Evolutionary conservation across 2,797 vertebrate genomes (phyloP).

Genomic region (Florisuga fusca): DNA sequence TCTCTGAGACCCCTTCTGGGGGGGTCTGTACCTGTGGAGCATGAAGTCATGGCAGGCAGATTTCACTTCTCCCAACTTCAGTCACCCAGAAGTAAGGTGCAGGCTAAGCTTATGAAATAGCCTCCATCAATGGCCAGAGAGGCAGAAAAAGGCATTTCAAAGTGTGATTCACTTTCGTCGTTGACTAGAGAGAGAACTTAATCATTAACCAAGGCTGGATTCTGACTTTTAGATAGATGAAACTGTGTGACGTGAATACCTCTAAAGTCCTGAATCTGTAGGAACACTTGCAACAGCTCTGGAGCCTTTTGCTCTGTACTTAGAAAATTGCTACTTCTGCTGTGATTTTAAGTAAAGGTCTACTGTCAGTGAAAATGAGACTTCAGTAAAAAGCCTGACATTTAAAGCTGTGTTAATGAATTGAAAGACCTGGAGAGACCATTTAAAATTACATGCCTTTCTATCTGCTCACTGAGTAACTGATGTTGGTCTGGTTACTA

Average conservation of each 20-base stretch:
- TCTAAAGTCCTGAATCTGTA: background rate
- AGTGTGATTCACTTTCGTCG: background rate
- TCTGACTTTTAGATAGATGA: background rate
- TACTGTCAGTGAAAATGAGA: conserved; percentile 20
- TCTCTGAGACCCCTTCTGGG: rapidly evolving
- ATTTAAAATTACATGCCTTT: conserved; percentile 9
- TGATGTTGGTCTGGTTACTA: conserved; percentile 5
- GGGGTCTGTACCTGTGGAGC: background rate
- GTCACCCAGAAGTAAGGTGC: background rate
- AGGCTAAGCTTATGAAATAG: background rate
- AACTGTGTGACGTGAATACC: background rate
- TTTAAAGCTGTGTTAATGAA: conserved; percentile 47
- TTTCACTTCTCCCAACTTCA: background rate
- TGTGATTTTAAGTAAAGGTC: conserved; percentile 17
- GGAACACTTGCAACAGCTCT: background rate
- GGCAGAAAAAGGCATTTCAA: background rate
- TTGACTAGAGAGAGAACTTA: background rate
- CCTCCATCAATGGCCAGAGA: background rate
- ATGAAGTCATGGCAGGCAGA: background rate
- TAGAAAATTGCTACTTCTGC: conserved; percentile 2
- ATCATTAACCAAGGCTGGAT: background rate
- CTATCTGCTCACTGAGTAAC: background rate
- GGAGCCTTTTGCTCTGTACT: background rate
- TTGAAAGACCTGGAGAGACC: background rate
- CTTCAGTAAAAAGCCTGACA: conserved; percentile 21